phyloP scores from a whole-genome alignment of 2,113 vertebrate species.

The Chionomys nivalis region DNA sequence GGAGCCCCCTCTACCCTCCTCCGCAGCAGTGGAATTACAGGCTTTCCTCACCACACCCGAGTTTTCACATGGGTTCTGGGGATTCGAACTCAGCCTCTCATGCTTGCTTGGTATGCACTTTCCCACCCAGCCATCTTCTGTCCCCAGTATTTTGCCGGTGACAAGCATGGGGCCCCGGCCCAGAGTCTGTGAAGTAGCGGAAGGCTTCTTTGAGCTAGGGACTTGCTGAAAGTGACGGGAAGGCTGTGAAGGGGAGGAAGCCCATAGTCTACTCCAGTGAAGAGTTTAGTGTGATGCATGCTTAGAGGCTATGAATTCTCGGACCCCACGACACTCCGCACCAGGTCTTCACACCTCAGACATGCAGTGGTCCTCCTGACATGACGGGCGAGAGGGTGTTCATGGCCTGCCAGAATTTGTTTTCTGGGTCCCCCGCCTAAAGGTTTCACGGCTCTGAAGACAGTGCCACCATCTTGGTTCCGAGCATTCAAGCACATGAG shows the following conservation, averaged over 20 bases:
- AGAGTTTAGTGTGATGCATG: background rate
- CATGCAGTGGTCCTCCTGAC: background rate
- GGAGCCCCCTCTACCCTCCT: no score
- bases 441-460: background rate
- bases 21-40: background rate
- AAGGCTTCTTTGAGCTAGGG: constrained; percentile 33
- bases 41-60: background rate
- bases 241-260: constrained; percentile 36
- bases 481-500: background rate
- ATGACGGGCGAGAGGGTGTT: background rate
- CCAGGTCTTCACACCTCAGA: background rate
- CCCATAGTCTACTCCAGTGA: constrained; percentile 35
- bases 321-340: background rate
- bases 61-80: no score
- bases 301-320: constrained; percentile 26
- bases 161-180: background rate
- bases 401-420: background rate
- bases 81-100: background rate
- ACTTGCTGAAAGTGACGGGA: constrained; percentile 47
- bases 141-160: background rate
- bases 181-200: background rate
- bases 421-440: background rate
- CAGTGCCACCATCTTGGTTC: background rate
- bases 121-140: background rate
- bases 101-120: background rate